Conservation (phyloP, 2,888 invertebrate species). For the Leucophenga montana region DNA sequence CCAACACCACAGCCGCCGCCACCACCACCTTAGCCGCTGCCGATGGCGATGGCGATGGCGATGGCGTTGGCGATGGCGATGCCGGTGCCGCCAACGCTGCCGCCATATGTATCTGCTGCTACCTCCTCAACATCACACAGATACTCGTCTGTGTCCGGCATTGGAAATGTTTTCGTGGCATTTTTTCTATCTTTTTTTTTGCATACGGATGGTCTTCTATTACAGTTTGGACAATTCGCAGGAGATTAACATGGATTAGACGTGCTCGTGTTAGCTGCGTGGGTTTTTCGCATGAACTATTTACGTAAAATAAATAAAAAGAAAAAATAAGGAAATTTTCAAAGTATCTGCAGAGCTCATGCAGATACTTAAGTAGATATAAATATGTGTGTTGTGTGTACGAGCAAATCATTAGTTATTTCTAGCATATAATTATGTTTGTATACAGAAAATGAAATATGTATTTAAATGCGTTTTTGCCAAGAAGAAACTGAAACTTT, state of each 20-base stretch:
- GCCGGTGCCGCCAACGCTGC: background rate
- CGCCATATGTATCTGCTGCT: background rate
- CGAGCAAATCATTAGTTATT: no score
- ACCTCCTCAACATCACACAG: background rate
- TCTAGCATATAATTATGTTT: no score
- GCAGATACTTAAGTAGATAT: no score
- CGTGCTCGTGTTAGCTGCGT: background rate
- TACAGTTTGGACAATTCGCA: background rate
- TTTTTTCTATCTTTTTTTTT: background rate
- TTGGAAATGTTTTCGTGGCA: slow-evolving; percentile 3
- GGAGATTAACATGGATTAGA: slow-evolving; percentile 6
- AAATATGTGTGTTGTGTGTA: no score
- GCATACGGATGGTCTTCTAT: background rate
- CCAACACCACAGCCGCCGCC: background rate
- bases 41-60: no score
- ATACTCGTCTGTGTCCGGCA: slow-evolving; percentile 5
- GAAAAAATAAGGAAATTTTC: no score
- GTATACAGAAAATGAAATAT: no score
- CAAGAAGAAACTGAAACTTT: no score
- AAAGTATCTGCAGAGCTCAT: no score
- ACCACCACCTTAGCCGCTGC: background rate
- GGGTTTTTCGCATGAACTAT: background rate
- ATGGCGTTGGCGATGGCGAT: no score
- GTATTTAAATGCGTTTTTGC: no score
- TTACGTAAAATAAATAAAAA: background rate